Percentiles rank a stretch among this genome's conserved stretches.
phyloP scores from a whole-genome alignment of 1,140 invertebrate species.

The Helicoverpa zea region DNA sequence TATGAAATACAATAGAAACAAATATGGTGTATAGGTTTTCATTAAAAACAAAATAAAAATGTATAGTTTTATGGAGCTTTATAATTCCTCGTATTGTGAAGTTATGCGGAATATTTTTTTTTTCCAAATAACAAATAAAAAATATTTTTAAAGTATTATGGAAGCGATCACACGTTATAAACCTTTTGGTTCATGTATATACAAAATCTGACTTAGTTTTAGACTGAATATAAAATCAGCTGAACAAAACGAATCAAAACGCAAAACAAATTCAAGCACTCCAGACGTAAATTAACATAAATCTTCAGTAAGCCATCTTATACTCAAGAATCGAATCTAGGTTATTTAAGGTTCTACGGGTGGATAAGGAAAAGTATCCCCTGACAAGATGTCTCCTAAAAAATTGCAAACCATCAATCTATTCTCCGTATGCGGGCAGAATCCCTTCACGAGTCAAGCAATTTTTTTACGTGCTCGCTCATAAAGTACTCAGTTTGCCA shows the following conservation, averaged over 20 bases:
- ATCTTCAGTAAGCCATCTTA: slow-evolving; percentile 52
- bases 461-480: slow-evolving; percentile 58
- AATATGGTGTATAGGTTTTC: too few species aligned
- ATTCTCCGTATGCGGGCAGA: slow-evolving; percentile 56
- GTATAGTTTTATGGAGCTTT: too few species aligned
- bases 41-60: too few species aligned
- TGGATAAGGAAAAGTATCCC: slow-evolving; percentile 54
- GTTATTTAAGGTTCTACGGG: slow-evolving; percentile 45
- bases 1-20: too few species aligned
- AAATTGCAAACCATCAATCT: slow-evolving; percentile 63
- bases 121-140: too few species aligned
- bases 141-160: too few species aligned
- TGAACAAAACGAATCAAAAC: background rate
- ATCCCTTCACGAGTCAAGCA: slow-evolving; percentile 62
- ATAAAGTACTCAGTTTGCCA: slow-evolving; percentile 48
- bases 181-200: too few species aligned
- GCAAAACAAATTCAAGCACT: slow-evolving; percentile 24
- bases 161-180: too few species aligned
- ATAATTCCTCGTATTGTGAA: too few species aligned
- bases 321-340: slow-evolving; percentile 40
- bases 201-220: background rate
- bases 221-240: background rate
- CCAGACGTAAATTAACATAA: slow-evolving; percentile 50
- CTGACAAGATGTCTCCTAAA: slow-evolving; percentile 53
- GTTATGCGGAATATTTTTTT: too few species aligned